These are phyloP conservation scores for Neopelma chrysocephalum DNA, from an alignment of 2,797 vertebrate genomes.

Conservation along the genomic window DNA sequence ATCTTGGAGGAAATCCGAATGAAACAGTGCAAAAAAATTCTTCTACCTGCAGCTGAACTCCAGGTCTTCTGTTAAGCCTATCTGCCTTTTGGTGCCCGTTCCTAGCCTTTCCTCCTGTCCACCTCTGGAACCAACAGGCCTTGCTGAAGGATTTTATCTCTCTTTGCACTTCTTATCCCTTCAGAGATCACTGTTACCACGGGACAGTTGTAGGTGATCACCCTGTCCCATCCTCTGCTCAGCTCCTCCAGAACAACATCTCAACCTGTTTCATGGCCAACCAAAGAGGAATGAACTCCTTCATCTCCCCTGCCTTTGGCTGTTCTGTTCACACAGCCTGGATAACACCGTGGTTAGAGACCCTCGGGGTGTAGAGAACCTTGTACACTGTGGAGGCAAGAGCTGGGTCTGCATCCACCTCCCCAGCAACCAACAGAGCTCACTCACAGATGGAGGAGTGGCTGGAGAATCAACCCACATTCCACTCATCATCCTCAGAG, in stretches of 20 bases:
- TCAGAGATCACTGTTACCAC: background rate
- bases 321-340: background rate
- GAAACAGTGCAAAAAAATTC: constrained; percentile 32
- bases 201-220: background rate
- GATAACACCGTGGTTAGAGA: background rate
- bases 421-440: background rate
- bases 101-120: background rate
- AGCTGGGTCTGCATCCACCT: background rate
- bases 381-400: background rate
- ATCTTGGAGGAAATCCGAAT: background rate
- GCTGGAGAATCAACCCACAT: background rate
- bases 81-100: constrained; percentile 32
- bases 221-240: background rate
- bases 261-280: background rate
- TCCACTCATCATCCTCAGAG: background rate
- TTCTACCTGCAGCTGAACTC: background rate
- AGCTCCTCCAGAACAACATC: background rate
- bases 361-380: background rate
- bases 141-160: constrained; percentile 15
- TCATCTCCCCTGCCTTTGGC: background rate
- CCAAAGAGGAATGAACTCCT: background rate
- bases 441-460: background rate
- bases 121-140: background rate
- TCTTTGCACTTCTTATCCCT: constrained; percentile 26
- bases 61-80: constrained; percentile 18